A percentile compares a stretch with the other conserved stretches of the same genome.
Evolutionary conservation across 1,140 invertebrate species (phyloP).

Genomic region (Drosophila insularis): DNA sequence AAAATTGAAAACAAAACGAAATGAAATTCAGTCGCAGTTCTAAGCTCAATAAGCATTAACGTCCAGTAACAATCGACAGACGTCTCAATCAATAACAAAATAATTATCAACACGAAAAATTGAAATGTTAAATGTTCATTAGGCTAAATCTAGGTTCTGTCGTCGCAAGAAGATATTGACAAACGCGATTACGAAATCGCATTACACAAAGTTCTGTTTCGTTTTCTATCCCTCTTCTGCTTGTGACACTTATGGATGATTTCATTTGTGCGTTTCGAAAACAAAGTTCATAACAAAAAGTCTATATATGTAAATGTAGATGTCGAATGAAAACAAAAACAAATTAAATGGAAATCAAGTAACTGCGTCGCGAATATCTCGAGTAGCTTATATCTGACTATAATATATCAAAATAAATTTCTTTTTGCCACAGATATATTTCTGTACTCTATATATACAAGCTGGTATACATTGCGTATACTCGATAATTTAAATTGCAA

Average conservation of each 20-base stretch:
- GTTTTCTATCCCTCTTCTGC: background rate
- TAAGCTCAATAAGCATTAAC: slow-evolving; percentile 7
- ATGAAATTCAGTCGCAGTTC: slow-evolving; percentile 31
- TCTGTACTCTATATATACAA: slow-evolving; percentile 12
- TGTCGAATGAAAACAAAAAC: slow-evolving; percentile 14
- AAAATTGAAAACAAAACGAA: slow-evolving; percentile 15
- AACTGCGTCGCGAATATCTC: slow-evolving; percentile 62
- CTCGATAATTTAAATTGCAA: slow-evolving; percentile 62
- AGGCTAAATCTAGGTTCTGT: background rate
- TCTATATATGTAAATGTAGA: background rate
- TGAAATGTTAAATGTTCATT: background rate
- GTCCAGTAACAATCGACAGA: background rate
- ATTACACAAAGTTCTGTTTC: slow-evolving; percentile 2
- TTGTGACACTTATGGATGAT: slow-evolving; percentile 48
- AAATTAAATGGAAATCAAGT: slow-evolving; percentile 64
- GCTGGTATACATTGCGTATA: slow-evolving; percentile 59
- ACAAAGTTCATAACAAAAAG: slow-evolving; percentile 15
- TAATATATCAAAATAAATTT: slow-evolving; percentile 52
- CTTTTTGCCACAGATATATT: slow-evolving; percentile 18
- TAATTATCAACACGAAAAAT: background rate
- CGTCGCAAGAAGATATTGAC: background rate
- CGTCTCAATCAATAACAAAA: background rate
- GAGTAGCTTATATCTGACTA: slow-evolving; percentile 30
- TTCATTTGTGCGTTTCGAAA: slow-evolving; percentile 64
- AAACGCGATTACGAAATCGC: background rate